phyloP scores from a whole-genome alignment of 2,888 invertebrate species.

The Chesias legatella region DNA sequence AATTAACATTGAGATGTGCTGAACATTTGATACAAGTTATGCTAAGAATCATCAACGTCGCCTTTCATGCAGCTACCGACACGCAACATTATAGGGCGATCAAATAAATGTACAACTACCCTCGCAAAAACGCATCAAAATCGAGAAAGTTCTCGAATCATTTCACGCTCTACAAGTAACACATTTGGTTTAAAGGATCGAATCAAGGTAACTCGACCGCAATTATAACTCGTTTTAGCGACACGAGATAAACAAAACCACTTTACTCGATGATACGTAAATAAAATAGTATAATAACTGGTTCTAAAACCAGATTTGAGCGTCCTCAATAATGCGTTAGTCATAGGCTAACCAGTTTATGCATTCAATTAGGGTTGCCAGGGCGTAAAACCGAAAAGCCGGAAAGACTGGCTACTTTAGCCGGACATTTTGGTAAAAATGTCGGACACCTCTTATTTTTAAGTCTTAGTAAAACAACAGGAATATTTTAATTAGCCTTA shows the following conservation, averaged over 20 bases:
- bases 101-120: constrained; percentile 17
- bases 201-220: constrained; percentile 14
- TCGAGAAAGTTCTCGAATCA: constrained; percentile 9
- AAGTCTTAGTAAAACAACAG: too few species aligned
- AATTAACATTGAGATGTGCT: background rate
- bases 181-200: constrained; percentile 1
- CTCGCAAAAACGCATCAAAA: constrained; percentile 1
- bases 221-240: constrained; percentile 6
- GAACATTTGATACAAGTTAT: constrained; percentile 26
- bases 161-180: background rate
- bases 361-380: too few species aligned
- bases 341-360: constrained; percentile 36
- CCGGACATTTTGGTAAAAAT: too few species aligned
- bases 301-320: constrained; percentile 34
- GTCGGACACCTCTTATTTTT: too few species aligned
- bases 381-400: too few species aligned
- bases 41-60: constrained; percentile 26
- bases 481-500: constrained; percentile 19
- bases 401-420: too few species aligned
- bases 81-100: constrained; percentile 40
- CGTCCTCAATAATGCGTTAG: constrained; percentile 35
- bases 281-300: constrained; percentile 29
- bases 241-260: constrained; percentile 30
- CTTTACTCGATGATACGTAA: constrained; percentile 22
- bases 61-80: constrained; percentile 32